Evolutionary conservation across 2,113 vertebrate genomes (phyloP).

Genomic region (Eptatretus burgeri): DNA sequence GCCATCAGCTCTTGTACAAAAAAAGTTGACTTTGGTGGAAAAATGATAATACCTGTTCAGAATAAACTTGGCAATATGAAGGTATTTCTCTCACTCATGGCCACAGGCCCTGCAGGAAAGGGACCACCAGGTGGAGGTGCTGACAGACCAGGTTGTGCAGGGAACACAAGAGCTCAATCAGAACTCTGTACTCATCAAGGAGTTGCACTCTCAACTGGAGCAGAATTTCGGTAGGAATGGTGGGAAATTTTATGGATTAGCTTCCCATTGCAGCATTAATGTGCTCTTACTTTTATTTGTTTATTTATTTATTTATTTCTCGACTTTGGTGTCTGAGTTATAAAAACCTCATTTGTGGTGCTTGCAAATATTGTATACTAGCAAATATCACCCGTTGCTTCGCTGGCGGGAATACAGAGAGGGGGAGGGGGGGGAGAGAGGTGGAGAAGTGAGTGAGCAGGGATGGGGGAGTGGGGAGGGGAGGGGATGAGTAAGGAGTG

Average conservation of each 20-base stretch:
- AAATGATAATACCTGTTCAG: too few relatives aligned
- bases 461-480: background rate
- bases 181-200: slow-evolving; percentile 35
- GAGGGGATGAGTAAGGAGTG: background rate
- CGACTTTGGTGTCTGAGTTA: too few relatives aligned
- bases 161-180: slow-evolving; percentile 71
- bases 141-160: slow-evolving; percentile 50
- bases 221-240: slow-evolving; percentile 29
- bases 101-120: slow-evolving; percentile 47
- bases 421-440: background rate
- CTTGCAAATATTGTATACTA: too few relatives aligned
- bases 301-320: too few relatives aligned
- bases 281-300: too few relatives aligned
- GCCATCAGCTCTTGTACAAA: too few relatives aligned
- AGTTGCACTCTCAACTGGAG: slow-evolving; percentile 34
- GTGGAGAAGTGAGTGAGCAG: background rate
- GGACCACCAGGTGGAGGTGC: slow-evolving; percentile 53
- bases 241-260: too few relatives aligned
- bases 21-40: too few relatives aligned
- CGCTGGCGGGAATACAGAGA: background rate
- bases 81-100: background rate
- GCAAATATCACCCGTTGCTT: too few relatives aligned
- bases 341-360: too few relatives aligned
- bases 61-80: too few relatives aligned
- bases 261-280: too few relatives aligned